A percentile compares a stretch with the other conserved stretches of the same genome.
Evolutionary conservation across 2,113 vertebrate genomes (phyloP).

Genomic region (Chelonoidis abingdonii): DNA sequence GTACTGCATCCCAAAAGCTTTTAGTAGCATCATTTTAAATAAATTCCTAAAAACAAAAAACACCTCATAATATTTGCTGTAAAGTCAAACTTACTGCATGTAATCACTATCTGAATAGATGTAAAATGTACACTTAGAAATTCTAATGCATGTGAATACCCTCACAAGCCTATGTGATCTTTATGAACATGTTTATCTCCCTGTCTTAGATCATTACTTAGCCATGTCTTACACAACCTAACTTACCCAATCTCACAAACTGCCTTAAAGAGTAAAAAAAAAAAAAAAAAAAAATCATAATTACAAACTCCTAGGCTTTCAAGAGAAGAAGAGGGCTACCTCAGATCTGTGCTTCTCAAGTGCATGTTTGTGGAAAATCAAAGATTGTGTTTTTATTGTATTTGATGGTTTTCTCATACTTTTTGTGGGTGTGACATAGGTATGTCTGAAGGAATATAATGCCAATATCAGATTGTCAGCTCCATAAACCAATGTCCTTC

Average conservation of each 20-base stretch:
- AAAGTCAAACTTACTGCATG: constrained; percentile 43
- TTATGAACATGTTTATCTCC: constrained; percentile 35
- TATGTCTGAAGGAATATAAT: background rate
- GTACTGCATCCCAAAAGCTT: background rate
- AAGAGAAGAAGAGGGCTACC: background rate
- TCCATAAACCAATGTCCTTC: background rate
- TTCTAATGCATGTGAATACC: constrained; percentile 34
- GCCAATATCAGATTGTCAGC: background rate
- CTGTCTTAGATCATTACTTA: background rate
- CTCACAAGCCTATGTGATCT: background rate
- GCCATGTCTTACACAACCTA: background rate
- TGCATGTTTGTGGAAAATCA: background rate
- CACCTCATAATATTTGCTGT: background rate
- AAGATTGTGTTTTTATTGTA: background rate
- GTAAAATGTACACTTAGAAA: constrained; percentile 69
- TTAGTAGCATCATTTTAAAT: background rate
- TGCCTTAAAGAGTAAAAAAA: background rate
- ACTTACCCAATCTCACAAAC: background rate
- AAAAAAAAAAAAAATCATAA: background rate
- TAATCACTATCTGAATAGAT: constrained; percentile 56
- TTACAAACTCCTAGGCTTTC: background rate
- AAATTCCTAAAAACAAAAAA: background rate
- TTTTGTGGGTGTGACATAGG: background rate
- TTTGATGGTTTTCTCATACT: background rate
- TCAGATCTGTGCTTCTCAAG: background rate